Conservation (phyloP, 2,113 vertebrate species). For the Gymnogyps californianus region DNA sequence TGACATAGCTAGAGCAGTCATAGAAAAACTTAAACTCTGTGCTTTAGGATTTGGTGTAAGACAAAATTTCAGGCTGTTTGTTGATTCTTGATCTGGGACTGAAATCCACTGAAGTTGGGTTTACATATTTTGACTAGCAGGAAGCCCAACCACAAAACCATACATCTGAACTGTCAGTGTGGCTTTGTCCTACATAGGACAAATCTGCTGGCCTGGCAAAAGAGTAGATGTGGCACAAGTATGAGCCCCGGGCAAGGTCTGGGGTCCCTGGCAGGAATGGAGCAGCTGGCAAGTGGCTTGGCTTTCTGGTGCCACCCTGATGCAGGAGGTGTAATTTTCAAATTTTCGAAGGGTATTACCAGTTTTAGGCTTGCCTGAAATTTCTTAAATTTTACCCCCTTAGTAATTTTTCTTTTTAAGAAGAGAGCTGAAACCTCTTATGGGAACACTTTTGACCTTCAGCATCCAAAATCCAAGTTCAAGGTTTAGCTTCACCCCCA, state of each 20-base stretch:
- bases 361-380: background rate
- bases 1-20: background rate
- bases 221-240: background rate
- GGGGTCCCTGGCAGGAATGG: background rate
- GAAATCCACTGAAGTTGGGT: background rate
- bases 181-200: background rate
- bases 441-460: background rate
- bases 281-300: background rate
- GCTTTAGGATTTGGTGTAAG: background rate
- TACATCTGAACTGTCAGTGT: background rate
- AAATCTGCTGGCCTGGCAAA: background rate
- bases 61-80: background rate
- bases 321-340: background rate
- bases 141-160: background rate
- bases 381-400: background rate
- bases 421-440: background rate
- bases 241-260: background rate
- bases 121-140: background rate
- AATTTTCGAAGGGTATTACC: background rate
- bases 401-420: background rate
- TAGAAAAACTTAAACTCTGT: background rate
- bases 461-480: background rate
- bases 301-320: background rate
- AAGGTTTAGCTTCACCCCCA: background rate
- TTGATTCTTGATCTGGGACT: background rate